phyloP scores from a whole-genome alignment of 1,140 invertebrate genomes.

The Charaxes varanes region DNA sequence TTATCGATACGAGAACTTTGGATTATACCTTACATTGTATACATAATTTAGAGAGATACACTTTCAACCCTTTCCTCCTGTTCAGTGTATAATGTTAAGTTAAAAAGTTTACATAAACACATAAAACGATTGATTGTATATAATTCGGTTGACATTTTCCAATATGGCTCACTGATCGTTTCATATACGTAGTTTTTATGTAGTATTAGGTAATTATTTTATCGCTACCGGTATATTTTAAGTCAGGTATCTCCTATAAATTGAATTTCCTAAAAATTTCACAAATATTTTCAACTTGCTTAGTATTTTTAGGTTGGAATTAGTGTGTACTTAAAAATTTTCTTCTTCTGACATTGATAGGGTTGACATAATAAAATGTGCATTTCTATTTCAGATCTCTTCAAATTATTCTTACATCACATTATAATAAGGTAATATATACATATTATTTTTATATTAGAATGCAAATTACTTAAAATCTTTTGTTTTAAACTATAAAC shows the following conservation, averaged over 20 bases:
- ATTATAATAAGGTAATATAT: constrained; percentile 23
- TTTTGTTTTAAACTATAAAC: too few species aligned
- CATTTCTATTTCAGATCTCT: constrained; percentile 18
- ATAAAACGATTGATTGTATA: constrained; percentile 7
- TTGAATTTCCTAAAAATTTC: too few species aligned
- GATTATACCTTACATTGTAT: constrained; percentile 21
- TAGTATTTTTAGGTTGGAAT: constrained; percentile 5
- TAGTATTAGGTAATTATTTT: neutral
- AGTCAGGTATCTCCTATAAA: too few species aligned
- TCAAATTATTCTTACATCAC: constrained; percentile 13
- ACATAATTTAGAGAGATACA: constrained; percentile 19
- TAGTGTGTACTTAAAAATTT: neutral
- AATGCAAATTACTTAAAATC: neutral
- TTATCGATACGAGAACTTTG: constrained; percentile 22
- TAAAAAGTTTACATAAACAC: constrained; percentile 11
- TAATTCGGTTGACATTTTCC: constrained; percentile 47
- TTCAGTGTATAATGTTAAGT: too few species aligned
- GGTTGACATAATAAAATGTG: neutral
- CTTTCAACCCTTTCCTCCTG: constrained; percentile 19
- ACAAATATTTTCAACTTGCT: too few species aligned
- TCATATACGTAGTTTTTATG: neutral
- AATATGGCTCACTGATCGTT: constrained; percentile 48
- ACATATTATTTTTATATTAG: too few species aligned
- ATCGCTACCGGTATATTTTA: too few species aligned
- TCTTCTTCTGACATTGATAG: neutral